Percentiles rank a stretch among this genome's conserved stretches.
These are phyloP conservation scores for Mastigias papua DNA, from an alignment of 30 jellyfish, hydroid and myxozoan genomes.

Conservation along the genomic window DNA sequence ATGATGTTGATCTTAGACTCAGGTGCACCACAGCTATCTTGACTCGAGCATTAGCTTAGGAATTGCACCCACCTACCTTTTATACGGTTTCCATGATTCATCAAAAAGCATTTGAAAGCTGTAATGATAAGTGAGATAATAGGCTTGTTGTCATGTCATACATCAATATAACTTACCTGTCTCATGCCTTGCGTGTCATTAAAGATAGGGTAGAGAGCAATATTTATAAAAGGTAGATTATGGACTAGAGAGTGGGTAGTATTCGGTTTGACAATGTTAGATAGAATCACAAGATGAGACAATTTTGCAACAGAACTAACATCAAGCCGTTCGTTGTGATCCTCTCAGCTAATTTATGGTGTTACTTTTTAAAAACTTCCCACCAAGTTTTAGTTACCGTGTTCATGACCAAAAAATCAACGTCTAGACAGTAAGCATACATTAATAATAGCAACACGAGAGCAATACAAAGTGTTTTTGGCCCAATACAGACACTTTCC, in stretches of 20 bases:
- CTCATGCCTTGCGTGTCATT: too few species aligned
- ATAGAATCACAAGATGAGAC: neutral
- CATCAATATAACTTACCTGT: too few species aligned
- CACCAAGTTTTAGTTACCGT: neutral
- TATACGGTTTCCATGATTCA: neutral
- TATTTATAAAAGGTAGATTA: neutral
- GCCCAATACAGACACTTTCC: too few species aligned
- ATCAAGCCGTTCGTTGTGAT: neutral
- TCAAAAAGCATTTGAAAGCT: neutral
- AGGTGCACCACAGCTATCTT: neutral
- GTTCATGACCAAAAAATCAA: neutral
- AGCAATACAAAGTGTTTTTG: too few species aligned
- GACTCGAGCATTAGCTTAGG: neutral
- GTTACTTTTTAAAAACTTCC: neutral
- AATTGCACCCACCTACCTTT: neutral
- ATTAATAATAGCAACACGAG: too few species aligned
- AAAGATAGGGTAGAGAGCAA: too few species aligned
- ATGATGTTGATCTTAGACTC: neutral
- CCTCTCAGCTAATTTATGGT: neutral
- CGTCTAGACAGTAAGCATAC: neutral
- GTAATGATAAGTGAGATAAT: neutral
- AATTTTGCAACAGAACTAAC: neutral
- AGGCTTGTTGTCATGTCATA: neutral
- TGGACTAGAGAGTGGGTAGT: neutral
- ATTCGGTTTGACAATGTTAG: too few species aligned